Evolutionary conservation across 2,113 vertebrate genomes (phyloP).

Genomic region (Corythornis madagascariensis): DNA sequence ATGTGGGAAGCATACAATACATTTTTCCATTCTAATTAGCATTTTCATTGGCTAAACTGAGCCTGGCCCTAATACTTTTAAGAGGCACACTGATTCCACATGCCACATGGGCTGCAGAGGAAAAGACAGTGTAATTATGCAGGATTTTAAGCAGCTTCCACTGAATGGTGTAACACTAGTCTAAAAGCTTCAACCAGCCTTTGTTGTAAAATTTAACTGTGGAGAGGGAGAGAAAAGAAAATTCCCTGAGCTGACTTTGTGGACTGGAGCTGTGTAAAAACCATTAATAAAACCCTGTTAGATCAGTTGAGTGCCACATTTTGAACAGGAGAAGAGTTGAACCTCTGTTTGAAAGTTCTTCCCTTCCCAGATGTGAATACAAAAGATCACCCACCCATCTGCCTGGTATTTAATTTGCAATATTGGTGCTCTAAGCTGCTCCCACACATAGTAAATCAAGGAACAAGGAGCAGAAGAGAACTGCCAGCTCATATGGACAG

Average conservation of each 20-base stretch:
- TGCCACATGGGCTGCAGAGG: background rate
- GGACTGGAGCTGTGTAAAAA: background rate
- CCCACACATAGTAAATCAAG: constrained; percentile 6
- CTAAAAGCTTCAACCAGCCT: background rate
- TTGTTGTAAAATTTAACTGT: background rate
- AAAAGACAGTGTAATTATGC: background rate
- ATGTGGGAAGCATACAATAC: background rate
- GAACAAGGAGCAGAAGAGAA: background rate
- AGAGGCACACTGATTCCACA: background rate
- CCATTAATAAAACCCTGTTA: background rate
- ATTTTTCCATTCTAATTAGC: constrained; percentile 5
- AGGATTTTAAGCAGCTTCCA: background rate
- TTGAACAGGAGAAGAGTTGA: background rate
- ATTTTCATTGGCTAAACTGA: background rate
- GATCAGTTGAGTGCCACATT: background rate
- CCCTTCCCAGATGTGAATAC: background rate
- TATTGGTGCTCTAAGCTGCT: background rate
- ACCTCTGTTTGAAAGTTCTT: background rate
- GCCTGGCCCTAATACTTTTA: background rate
- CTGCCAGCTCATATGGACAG: background rate
- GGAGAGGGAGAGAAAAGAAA: background rate
- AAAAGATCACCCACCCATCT: background rate
- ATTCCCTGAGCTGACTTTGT: background rate
- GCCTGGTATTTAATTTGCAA: constrained; percentile 12
- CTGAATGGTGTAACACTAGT: background rate